Evolutionary conservation across 2,888 invertebrate species (phyloP), one percentile per base, ranked within the genome.

Genomic region (Polymixis lichenea): DNA sequence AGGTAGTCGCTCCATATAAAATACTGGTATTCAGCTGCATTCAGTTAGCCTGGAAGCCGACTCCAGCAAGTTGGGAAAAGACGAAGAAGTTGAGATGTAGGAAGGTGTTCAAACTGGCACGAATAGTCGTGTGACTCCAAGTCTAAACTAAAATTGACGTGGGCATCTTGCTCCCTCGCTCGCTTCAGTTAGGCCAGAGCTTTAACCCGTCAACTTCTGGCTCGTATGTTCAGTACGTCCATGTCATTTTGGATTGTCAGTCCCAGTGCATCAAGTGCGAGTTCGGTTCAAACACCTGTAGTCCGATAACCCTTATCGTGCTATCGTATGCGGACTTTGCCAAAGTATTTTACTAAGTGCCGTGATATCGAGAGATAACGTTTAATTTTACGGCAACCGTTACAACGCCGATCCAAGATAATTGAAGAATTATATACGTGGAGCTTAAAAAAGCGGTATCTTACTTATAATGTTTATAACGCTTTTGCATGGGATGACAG

Each of bases 241-340:
- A 72, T 75, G 38, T 77, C 69, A 75, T 75, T 79, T 67, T 32
- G 58, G 43, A 61, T 64, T 71, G 78, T 55, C 28, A 80, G 69
- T 69, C 82, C 73, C 78, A 87, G 92, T 92, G 83, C 91, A 85
- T 75, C 88, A 53, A 85, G 94, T 94, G 85, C 93, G 88, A 84
- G 82, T 85, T 91, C 64, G 80, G 94, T 92, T 84, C 93, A 89
- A 89, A 91, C 94, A 94, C 93, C 93, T 94, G 93, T 92, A 87
- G 67, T 56, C 79, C 56, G 86, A 89, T 84, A 87, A 78, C 55
- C 1, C 55, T 72, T 85, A 70, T 71, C 79, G 25, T 1, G 38
- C 25, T 91, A 89, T 89, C 89, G 71, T 61, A 68, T 74, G 64
- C 61, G 78, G 78, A 86, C 68, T 84, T 78, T 69, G 68, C 28